Percentiles rank a stretch among this genome's conserved stretches.
Evolutionary conservation across 1,140 invertebrate species (phyloP).

Genomic region (Heliconius himera): DNA sequence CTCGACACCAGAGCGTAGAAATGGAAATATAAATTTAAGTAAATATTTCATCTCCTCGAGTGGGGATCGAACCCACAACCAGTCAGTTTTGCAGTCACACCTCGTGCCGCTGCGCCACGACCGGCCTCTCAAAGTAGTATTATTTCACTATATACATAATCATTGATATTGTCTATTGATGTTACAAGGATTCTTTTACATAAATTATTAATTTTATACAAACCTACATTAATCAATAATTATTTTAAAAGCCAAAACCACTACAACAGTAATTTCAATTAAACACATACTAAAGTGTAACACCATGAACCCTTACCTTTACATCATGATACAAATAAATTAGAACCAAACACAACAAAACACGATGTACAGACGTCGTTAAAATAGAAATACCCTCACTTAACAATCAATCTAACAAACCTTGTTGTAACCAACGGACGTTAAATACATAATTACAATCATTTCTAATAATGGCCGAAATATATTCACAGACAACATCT

Average conservation of each 20-base stretch:
- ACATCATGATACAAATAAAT: constrained; percentile 16
- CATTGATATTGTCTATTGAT: too few relatives aligned
- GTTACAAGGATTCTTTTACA: too few relatives aligned
- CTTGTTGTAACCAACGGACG: constrained; percentile 35
- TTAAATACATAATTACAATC: constrained; percentile 48
- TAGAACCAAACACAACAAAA: not conserved
- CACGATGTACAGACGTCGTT: constrained; percentile 27
- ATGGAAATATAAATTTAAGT: too few relatives aligned
- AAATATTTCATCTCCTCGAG: too few relatives aligned
- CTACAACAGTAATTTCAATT: not conserved
- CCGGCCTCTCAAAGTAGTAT: too few relatives aligned
- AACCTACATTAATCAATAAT: too few relatives aligned
- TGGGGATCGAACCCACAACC: too few relatives aligned
- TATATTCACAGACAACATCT: constrained; percentile 57
- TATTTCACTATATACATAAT: too few relatives aligned
- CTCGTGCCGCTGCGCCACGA: too few relatives aligned
- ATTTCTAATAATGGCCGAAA: constrained; percentile 56
- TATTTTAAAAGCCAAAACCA: not conserved
- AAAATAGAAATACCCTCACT: constrained; percentile 33
- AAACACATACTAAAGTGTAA: not conserved
- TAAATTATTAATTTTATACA: too few relatives aligned
- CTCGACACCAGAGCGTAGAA: too few relatives aligned
- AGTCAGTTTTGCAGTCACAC: too few relatives aligned
- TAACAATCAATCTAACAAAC: constrained; percentile 30
- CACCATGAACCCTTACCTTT: constrained; percentile 28